A percentile compares a stretch with the other conserved stretches of the same genome.
Conservation (phyloP, 2,797 vertebrate genomes). For the Microchirus variegatus region DNA sequence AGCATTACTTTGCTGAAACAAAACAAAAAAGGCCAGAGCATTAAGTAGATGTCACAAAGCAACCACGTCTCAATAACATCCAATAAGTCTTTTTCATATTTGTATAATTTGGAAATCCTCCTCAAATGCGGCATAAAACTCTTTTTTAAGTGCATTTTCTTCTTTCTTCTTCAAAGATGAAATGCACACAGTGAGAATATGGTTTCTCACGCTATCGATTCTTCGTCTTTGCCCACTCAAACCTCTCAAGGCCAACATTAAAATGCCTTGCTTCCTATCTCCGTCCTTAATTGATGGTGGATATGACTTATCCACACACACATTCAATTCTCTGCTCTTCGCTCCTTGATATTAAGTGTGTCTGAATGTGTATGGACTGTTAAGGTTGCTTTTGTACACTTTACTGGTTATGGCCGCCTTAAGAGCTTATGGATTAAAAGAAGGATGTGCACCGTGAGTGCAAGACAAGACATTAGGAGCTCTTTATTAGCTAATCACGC, state of each 20-base stretch:
- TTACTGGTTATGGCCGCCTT: slow-evolving; percentile 79
- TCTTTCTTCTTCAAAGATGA: slow-evolving; percentile 47
- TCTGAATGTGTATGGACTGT: slow-evolving; percentile 75
- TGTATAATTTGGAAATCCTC: slow-evolving; percentile 38
- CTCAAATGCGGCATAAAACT: not conserved
- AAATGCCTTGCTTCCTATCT: slow-evolving; percentile 70
- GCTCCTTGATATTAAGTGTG: slow-evolving; percentile 68
- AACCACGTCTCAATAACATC: too few relatives aligned
- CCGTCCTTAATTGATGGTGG: slow-evolving; percentile 78
- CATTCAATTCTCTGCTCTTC: slow-evolving; percentile 59
- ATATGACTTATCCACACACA: slow-evolving; percentile 64
- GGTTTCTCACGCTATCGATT: slow-evolving; percentile 71
- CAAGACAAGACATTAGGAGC: slow-evolving; percentile 77
- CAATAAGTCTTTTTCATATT: slow-evolving; percentile 59
- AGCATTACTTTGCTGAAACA: slow-evolving; percentile 51
- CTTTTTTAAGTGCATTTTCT: slow-evolving; percentile 37
- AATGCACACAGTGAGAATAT: slow-evolving; percentile 33
- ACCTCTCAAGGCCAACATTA: slow-evolving; percentile 74
- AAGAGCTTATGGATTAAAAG: slow-evolving; percentile 80
- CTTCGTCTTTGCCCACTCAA: slow-evolving; percentile 59
- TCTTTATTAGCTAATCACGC: slow-evolving; percentile 76
- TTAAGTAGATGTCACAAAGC: too few relatives aligned
- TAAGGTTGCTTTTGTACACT: slow-evolving; percentile 69
- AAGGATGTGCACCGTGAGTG: slow-evolving; percentile 70
- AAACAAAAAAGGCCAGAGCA: slow-evolving; percentile 24